A percentile compares a stretch with the other conserved stretches of the same genome.
phyloP scores from a whole-genome alignment of 2,888 invertebrate species.

The Alloscopus bannaensis region DNA sequence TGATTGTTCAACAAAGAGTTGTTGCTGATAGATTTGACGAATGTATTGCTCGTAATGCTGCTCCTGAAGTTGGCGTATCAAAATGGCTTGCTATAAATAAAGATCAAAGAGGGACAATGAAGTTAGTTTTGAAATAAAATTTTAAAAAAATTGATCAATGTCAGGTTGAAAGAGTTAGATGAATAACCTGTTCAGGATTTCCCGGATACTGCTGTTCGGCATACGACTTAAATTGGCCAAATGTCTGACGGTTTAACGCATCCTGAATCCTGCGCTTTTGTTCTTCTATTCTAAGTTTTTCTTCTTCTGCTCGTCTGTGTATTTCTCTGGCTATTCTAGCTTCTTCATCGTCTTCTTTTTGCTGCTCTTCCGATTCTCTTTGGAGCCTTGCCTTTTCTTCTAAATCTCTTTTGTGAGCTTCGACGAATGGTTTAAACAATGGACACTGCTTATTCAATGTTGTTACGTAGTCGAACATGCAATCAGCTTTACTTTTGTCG shows the following conservation, averaged over 20 bases:
- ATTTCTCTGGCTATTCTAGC: conserved; percentile 81
- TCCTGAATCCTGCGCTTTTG: conserved; percentile 84
- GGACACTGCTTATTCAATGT: conserved; percentile 90
- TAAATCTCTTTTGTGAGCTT: conserved; percentile 92
- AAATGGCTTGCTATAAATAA: conserved; percentile 88
- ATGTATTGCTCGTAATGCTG: conserved; percentile 99
- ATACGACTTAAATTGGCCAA: conserved; percentile 91
- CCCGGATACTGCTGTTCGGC: conserved; percentile 91
- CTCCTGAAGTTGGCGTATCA: conserved; percentile 96
- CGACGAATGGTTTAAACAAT: conserved; percentile 92
- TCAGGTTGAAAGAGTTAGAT: too few species aligned
- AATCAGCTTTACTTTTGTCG: conserved; percentile 88
- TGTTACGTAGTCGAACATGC: conserved; percentile 94
- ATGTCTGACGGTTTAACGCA: conserved; percentile 96
- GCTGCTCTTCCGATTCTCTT: conserved; percentile 74
- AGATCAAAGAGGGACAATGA: too few species aligned
- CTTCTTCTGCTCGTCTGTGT: conserved; percentile 80
- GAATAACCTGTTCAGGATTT: conserved; percentile 78
- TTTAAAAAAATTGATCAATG: too few species aligned
- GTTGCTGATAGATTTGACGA: conserved; percentile 88
- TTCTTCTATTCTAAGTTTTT: conserved; percentile 80
- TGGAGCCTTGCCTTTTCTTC: conserved; percentile 84
- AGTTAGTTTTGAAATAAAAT: too few species aligned
- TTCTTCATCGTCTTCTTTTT: conserved; percentile 76
- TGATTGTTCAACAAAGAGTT: conserved; percentile 72